Base-by-base conservation (phyloP, 2,113 vertebrate species). In the Datnioides undecimradiatus region DNA sequence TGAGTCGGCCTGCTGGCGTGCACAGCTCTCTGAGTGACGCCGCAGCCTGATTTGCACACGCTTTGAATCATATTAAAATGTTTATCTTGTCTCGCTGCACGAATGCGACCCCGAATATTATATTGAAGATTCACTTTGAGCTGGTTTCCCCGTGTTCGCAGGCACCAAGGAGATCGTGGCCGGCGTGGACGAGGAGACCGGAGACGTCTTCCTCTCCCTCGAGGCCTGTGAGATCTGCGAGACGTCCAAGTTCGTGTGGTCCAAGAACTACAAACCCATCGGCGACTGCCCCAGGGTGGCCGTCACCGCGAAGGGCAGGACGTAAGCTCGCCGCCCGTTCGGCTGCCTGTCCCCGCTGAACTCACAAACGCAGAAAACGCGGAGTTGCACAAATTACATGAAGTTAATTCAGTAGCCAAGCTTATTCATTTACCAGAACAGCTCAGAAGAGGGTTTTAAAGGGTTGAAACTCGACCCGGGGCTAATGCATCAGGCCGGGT, bases 251-350 rank as follows among this genome's bases (percentile, higher is more conserved):
- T 99, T 98, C 83, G 81, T 90, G 0, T 99, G 98, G 98, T 96
- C 96, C 17, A 99, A 97, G 94, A 96, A 96, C 16, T 99, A 99
- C 70, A 96, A 97, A 83, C 91, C 95, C 59, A 93, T 99, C 1
- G 82, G 83, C 0, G 96, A 97, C 7, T 90, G 89, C 21, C 84
- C 94, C 51, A 95, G 94, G 12, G 96, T 96, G 55, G 68, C 83
- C 9, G 77, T 94, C 16, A 91, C 96, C 68, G 74, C 94, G 0
- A 90, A 92, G 72, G 97, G 96, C 85, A 94, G 94, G 73, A 93
- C 93, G 98, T 99, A 93, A 93, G 96, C 91, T 31, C 11, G 12
- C 48, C n/a, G n/a, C n/a, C n/a, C n/a, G n/a, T n/a, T n/a, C n/a
- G n/a, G n/a, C n/a, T n/a, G n/a, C n/a, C n/a, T n/a, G n/a, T n/a